Base-by-base conservation (phyloP, 2,888 invertebrate species). In the Antheraea assamensis region DNA sequence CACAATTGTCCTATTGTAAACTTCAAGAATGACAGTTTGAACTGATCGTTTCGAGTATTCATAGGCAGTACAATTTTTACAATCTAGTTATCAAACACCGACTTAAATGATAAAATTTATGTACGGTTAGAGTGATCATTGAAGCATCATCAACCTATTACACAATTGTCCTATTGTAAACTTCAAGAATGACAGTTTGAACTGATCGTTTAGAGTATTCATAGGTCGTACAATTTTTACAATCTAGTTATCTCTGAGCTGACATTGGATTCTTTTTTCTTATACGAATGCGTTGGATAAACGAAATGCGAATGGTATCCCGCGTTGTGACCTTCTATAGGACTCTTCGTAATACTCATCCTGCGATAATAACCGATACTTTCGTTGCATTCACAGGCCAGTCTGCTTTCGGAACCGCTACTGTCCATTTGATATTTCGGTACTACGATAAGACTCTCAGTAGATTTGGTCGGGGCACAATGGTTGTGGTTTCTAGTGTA, bases 401-500 rank as follows among this genome's bases (percentile, higher is more conserved):
- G 87, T 82, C 96, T 96, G 3, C 96, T 96, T 82, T 97, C 97
- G 0, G 96, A 95, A 1, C 96, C 94, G 71, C 95, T 95, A 77
- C 95, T 91, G 77, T 95, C 95, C 72, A 93, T 76, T 73, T 95
- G 95, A 84, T 96, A 96, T 79, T 96, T 96, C 3, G 96, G 95
- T 27, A 96, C 95, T 68, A 97, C 95, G 30, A 97, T 93, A 30
- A 98, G 93, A 85, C 97, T 97, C 88, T 98, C 98, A 0, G 97
- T 97, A 0, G 98, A 98, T 87, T 98, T 98, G 1, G 97, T 97
- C 0, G 97, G 96, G 80, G 88, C 95, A 86, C 90, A 96, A 88
- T 92, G 90, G 82, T 95, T 95, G 78, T 95, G 95, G 77, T 94
- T 93, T 80, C 95, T 90, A 4, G 88, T 82, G 76, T 94, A 94